Base-by-base conservation (phyloP, 2,113 vertebrate genomes). In the Cygnus atratus region DNA sequence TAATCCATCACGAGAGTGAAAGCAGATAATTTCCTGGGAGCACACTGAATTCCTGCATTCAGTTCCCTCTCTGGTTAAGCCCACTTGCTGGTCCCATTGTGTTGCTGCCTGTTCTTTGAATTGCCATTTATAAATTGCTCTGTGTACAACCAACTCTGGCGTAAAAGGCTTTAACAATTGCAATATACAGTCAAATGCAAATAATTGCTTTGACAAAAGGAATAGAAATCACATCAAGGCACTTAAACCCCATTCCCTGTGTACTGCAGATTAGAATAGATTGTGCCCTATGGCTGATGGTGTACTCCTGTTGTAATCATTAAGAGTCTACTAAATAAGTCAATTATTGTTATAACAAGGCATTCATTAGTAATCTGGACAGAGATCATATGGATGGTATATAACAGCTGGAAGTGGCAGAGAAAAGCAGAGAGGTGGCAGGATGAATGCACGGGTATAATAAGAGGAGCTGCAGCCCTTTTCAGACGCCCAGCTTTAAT, bases 321-420 rank as follows among this genome's bases (percentile, higher is more conserved):
- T 70, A 75, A 66, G 88, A 76, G 44, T 16, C 77, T 88, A 35
- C 93, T 93, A 93, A 92, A 95, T 95, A 93, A 84, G 46, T 54
- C 73, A 97, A 88, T 93, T 96, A 84, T 41, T 87, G 88, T 68
- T 82, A 54, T 84, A 84, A 95, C 54, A 61, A 94, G 88, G 50
- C 65, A 79, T 58, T 92, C 62, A 82, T 90, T 95, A 90, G 54
- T 78, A 68, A 75, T 57, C 59, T 81, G 52, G 88, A 84, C 57
- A 72, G 85, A 83, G 71, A 76, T 81, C 61, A 28, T 77, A 72
- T 19, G 81, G 68, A 75, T 10, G 3, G 43, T 43, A 11, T 67
- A 17, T 16, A 86, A 57, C 55, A 68, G 54, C 75, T 92, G 73
- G 58, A 90, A 73, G 24, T 41, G 72, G 33, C 81, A 83, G 50